Evolutionary conservation across 2,797 vertebrate species (phyloP), one percentile per base, ranked within the genome.

Genomic region (Sebastes vulpes): DNA sequence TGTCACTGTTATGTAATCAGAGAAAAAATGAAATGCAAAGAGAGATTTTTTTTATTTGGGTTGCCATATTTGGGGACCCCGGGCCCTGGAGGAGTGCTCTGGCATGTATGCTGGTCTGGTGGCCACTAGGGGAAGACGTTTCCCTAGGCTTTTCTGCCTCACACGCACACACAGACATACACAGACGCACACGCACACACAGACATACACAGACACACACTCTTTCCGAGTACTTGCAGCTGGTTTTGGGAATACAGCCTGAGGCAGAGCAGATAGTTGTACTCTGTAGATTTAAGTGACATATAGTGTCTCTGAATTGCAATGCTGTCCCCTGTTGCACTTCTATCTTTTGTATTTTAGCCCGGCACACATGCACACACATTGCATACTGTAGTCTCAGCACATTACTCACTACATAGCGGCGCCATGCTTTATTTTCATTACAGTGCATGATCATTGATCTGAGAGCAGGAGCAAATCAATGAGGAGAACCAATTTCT

Each of bases 81-180:
- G 9, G n/a, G 18, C 14, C 56, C 59, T 56, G 65, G 16, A 85
- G 54, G 59, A 46, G 12, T 25, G 58, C 21, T 73, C 28, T 59
- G 54, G 42, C 46, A 69, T 86, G 73, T 56, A 18, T 38, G 26
- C 72, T 32, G 63, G 42, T 89, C 72, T 25, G 65, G 53, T 89
- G 86, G 76, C 92, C 91, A 89, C 91, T 90, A 94, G 92, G 85
- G 92, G 93, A 94, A 91, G 92, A 89, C 74, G 88, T 95, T 94
- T 92, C 91, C 86, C 73, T 48, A 68, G 66, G 74, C 80, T 61
- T 75, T 59, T 58, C 21, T 77, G 29, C 18, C 56, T 11, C n/a
- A 20, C 50, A 52, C 48, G 31, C 18, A 10, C 52, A 21, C n/a
- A 59, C 50, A 26, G 64, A n/a, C 26, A 2, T 18, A 46, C 54